Evolutionary conservation across 2,888 invertebrate species (phyloP).

Genomic region (Sarcophaga variegata): DNA sequence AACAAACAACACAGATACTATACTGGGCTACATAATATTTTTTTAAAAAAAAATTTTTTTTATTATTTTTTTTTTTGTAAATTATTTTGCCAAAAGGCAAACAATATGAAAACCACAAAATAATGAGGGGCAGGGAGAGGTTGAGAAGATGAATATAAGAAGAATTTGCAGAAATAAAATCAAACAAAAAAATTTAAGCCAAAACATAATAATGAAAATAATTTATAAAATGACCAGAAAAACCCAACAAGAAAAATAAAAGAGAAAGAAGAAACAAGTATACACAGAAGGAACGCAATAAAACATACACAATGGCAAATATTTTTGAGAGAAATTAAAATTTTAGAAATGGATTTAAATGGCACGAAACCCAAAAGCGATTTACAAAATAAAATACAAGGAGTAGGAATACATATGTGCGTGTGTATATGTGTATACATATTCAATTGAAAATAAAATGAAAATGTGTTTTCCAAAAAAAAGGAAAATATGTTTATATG

Average conservation of each 20-base stretch:
- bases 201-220: too few relatives aligned
- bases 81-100: constrained; percentile 33
- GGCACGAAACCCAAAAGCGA: not conserved
- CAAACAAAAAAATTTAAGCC: not conserved
- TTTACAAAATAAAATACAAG: not conserved
- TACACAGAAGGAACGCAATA: not conserved
- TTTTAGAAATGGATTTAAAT: constrained; percentile 4
- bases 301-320: not conserved
- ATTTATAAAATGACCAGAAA: not conserved
- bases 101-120: constrained; percentile 35
- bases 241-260: too few relatives aligned
- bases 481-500: too few relatives aligned
- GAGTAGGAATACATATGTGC: not conserved
- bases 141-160: too few relatives aligned
- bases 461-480: too few relatives aligned
- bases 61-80: not conserved
- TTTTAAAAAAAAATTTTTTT: too few relatives aligned
- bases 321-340: constrained; percentile 19
- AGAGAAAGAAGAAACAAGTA: too few relatives aligned
- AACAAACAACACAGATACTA: not conserved
- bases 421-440: too few relatives aligned
- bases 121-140: not conserved
- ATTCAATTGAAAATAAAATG: too few relatives aligned
- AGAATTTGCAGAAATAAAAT: not conserved
- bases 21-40: not conserved